Evolutionary conservation across 1,140 invertebrate genomes (phyloP), one percentile per base, ranked within the genome.

Genomic region (Trinorchestia longiramus): DNA sequence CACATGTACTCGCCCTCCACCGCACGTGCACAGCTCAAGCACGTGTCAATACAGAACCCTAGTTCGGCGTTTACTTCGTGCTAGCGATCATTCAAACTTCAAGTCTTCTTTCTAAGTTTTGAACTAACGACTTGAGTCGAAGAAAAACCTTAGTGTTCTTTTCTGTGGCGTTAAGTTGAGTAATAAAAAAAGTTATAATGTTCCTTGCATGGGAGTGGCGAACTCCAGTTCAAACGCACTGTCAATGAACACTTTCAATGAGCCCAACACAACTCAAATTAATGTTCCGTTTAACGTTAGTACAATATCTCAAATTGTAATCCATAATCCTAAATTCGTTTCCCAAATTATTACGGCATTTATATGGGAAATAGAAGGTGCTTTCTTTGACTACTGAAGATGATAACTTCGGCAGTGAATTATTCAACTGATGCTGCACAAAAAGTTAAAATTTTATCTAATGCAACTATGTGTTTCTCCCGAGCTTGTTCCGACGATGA

Each of bases 121-220:
- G 43, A 94, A 94, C 92, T 94, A 94, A 94, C 43, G 92, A 47
- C 92, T 94, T 40, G 92, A 94, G 92, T 94, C 47, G 92, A 43
- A 94, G 43, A 94, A 94, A 45, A 94, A 94, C 47, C 43, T 8
- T 41, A 15, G 41, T 28, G 88, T 90, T 90, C 41, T 90, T 8
- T 90, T 43, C 44, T 45, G 44, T n/a, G 92, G 11, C 92, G 36
- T 40, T n/a, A 94, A 94, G 92, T 94, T 94, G 92, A 47, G 92
- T 44, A 8, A 43, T 94, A 19, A 45, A 11, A 94, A 11, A 40
- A 94, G 92, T 43, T 90, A 41, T 90, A 90, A 90, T 90, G 88
- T 90, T 90, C 88, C 8, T 77, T 36, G 28, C 62, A 77, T 11
- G 28, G 62, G 62, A 11, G 62, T 77, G 62, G 62, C 62, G 15